These are phyloP conservation scores for Aleiodes alternator DNA, from an alignment of 2,888 invertebrate species.

Conservation along the genomic window DNA sequence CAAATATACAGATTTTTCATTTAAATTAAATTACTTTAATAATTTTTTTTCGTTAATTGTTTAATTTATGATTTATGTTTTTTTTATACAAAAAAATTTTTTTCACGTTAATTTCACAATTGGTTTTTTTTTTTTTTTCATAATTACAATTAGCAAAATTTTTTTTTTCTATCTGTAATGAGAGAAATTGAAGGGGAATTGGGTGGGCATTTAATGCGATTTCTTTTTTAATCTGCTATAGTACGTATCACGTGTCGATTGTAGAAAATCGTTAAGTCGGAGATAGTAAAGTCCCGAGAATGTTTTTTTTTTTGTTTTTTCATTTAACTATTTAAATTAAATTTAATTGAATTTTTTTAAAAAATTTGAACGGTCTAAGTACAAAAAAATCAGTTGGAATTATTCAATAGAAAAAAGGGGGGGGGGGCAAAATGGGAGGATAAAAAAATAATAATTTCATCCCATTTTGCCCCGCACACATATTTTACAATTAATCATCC, in stretches of 20 bases:
- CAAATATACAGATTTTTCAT: constrained; percentile 71
- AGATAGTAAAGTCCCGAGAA: background rate
- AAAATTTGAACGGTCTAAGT: constrained; percentile 1
- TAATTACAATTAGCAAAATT: too few species aligned
- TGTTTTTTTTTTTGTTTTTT: constrained; percentile 11
- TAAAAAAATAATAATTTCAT: too few species aligned
- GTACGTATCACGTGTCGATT: constrained; percentile 33
- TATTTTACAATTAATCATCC: too few species aligned
- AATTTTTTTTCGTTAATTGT: constrained; percentile 2
- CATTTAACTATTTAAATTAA: background rate
- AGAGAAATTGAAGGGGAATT: too few species aligned
- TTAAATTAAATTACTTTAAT: constrained; percentile 24
- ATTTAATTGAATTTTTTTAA: background rate
- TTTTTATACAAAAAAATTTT: constrained; percentile 9
- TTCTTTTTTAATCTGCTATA: constrained; percentile 11
- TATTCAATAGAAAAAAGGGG: background rate
- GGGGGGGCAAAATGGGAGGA: too few species aligned
- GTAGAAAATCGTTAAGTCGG: constrained; percentile 17
- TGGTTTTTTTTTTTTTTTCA: too few species aligned
- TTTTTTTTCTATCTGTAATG: too few species aligned
- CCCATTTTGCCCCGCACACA: too few species aligned
- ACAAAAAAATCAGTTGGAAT: constrained; percentile 18
- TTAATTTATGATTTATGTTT: constrained; percentile 1
- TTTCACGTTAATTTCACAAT: too few species aligned
- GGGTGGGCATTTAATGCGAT: background rate